Evolutionary conservation across 2,113 vertebrate species (phyloP), one percentile per base, ranked within the genome.

Genomic region (Hystrix brachyura): DNA sequence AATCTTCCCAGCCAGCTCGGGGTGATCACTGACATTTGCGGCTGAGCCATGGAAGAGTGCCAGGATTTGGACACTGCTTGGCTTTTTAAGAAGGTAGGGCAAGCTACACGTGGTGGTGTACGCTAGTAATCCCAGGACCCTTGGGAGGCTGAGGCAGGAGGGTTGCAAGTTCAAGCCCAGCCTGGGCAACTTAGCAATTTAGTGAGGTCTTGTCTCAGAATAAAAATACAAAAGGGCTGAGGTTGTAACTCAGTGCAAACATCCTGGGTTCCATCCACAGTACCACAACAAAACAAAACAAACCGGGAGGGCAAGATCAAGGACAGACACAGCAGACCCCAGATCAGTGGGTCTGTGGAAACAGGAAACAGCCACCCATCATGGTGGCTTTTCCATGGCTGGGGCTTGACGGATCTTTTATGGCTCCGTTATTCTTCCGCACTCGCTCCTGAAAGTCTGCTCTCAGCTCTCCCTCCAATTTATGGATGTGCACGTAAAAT

Each of bases 321-420:
- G 10, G 53, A 46, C 14, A 53, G 27, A 76, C 18, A 3, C 48
- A 84, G 71, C 62, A 85, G 43, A 69, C 48, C 38, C 65, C 69
- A 51, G 80, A 46, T 74, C 3, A 1, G 29, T 0, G 2, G 27
- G 14, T 15, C 13, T 6, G 0, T n/a, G 64, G 64, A 80, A 92
- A 62, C 12, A 38, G 53, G 81, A 8, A 0, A 38, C 38, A 23
- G 82, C 6, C 0, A 69, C 38, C 25, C 11, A 1, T 19, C 43
- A 1, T 0, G 5, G 65, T 11, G 0, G 34, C 18, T 51, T 62
- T n/a, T 62, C 25, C 2, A 0, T 0, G 1, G 34, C 80, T 76
- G 46, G 34, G 21, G 34, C 18, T 18, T 21, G 0, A 32, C 12
- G 9, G 34, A 6, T 23, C 48, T 81, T 93, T 88, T 2, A 34